Evolutionary conservation across 2,113 vertebrate species (phyloP).

Genomic region (Bos indicus): DNA sequence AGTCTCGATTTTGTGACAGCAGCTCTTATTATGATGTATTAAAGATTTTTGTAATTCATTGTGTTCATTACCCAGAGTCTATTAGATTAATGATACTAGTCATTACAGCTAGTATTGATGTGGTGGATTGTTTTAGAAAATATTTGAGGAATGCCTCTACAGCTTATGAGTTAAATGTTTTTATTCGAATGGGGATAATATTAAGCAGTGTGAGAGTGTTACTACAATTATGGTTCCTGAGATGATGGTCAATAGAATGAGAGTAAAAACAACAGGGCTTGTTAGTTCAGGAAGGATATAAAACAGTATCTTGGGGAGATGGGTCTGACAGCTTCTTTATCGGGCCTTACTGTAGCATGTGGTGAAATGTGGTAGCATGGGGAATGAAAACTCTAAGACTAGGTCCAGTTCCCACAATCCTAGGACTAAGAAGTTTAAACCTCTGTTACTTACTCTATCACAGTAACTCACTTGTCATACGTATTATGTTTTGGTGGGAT

Average conservation of each 20-base stretch:
- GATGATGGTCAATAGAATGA: rapidly evolving
- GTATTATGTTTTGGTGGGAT: background rate
- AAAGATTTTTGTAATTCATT: background rate
- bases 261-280: rapidly evolving
- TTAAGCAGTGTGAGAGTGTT: slow-evolving; percentile 45
- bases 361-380: slow-evolving; percentile 59
- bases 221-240: background rate
- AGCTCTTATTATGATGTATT: background rate
- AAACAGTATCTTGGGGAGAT: slow-evolving; percentile 74
- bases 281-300: slow-evolving; percentile 60
- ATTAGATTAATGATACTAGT: background rate
- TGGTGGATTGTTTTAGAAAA: background rate
- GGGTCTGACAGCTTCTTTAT: slow-evolving; percentile 75
- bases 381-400: background rate
- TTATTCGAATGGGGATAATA: background rate
- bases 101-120: background rate
- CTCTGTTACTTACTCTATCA: slow-evolving; percentile 61
- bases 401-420: slow-evolving; percentile 50
- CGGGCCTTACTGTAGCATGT: slow-evolving; percentile 69
- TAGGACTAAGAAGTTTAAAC: slow-evolving; percentile 40
- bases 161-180: slow-evolving; percentile 10
- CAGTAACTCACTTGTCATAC: slow-evolving; percentile 26
- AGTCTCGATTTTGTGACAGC: slow-evolving; percentile 53
- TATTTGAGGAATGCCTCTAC: background rate
- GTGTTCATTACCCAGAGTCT: background rate